phyloP scores from a whole-genome alignment of 2,888 invertebrate species.

The Erebia aethiops region DNA sequence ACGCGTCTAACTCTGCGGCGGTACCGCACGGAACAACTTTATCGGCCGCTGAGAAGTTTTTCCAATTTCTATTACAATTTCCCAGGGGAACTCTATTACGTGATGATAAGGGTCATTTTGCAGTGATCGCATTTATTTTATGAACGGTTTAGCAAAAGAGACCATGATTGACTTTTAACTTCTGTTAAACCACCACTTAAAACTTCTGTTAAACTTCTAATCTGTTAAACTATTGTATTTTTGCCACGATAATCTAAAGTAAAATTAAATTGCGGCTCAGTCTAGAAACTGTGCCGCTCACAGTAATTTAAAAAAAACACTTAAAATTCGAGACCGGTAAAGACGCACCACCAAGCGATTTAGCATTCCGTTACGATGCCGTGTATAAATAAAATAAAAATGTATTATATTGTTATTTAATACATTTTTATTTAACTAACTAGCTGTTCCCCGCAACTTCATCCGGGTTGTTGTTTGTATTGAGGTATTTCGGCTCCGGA shows the following conservation, averaged over 20 bases:
- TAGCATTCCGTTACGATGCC: no score
- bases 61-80: slow-evolving; percentile 1
- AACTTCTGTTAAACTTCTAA: neutral
- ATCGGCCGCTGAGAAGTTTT: slow-evolving; percentile 23
- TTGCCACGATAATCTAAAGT: neutral
- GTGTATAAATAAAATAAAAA: no score
- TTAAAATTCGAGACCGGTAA: no score
- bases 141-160: slow-evolving; percentile 15
- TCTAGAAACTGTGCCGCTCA: no score
- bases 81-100: slow-evolving; percentile 19
- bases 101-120: slow-evolving; percentile 11
- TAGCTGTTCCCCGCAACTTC: no score
- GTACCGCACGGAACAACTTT: slow-evolving; percentile 35
- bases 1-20: slow-evolving; percentile 34
- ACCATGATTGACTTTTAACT: neutral
- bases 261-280: no score
- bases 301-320: no score
- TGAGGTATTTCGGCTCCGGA: no score
- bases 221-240: neutral
- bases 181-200: neutral
- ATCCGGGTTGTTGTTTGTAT: no score
- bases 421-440: no score
- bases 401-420: no score
- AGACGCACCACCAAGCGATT: no score
- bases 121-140: slow-evolving; percentile 19